Evolutionary conservation across 1,140 invertebrate genomes (phyloP), one percentile per base, ranked within the genome.

Genomic region (Drosophila ogumai): DNA sequence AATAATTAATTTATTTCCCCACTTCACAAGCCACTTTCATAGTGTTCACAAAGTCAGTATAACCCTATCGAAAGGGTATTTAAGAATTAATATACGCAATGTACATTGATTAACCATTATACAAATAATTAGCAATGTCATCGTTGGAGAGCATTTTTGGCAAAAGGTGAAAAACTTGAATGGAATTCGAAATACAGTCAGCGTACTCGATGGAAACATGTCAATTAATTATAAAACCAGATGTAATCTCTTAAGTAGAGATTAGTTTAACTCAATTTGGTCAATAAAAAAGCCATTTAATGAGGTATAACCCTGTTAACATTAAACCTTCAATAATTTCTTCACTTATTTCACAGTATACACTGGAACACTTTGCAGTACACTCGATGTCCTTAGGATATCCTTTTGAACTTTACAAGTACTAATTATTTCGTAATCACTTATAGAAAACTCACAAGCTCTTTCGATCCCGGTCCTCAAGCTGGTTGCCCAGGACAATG

Each of bases 391-490:
- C 38, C 47, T 17, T 31, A 12, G 2, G 1, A 17, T 57, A 22
- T 64, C 55, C 61, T 64, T 41, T 13, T n/a, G 3, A 9, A 41
- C 15, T 32, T 38, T 22, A 9, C 25, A 6, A 12, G 28, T n/a
- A n/a, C 1, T 31, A 12, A 7, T 3, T 49, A 15, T 49, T n/a
- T 32, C 10, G 3, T 6, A 7, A 36, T 12, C 28, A 54, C 28
- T 44, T 34, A 19, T 32, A 22, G 6, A 10, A 40, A 76, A 90
- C 86, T 90, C 68, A 90, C 86, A 90, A 90, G 60, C 43, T 90
- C 25, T 86, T 90, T 15, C 44, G 58, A 34, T 90, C 79, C 54
- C 66, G 67, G 3, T 54, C 50, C 15, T 56, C 75, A 7, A 86
- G 68, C n/a, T 80, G 76, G 17, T 25, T 46, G n/a, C 66, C 76